Base-by-base conservation (phyloP, 2,888 invertebrate genomes). In the Mystacides longicornis region DNA sequence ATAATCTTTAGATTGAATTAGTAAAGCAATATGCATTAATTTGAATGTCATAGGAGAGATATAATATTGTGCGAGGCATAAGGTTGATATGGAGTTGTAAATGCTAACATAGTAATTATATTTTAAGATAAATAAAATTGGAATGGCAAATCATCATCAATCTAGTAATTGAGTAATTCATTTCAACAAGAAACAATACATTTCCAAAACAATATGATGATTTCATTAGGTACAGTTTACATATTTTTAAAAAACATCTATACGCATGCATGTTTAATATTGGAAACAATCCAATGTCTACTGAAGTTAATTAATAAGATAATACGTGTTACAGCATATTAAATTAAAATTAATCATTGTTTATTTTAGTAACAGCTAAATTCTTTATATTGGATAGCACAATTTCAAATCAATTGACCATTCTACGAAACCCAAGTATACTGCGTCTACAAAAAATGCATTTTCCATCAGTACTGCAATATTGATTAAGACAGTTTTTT, bases 131-230 rank as follows among this genome's bases (percentile, higher is more conserved):
- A n/a, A n/a, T n/a, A n/a, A n/a, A n/a, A 66, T 52, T 49, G 55
- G 55, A 58, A 55, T 51, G 52, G 56, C 59, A 56, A 56, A 59
- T 54, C 23, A 54, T 50, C 53, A 47, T 50, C 37, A 14, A 27
- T 54, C 37, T 37, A 37, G 16, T 14, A 37, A n/a, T 37, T 37
- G 16, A 3, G 4, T 46, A 14, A 23, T 54, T 57, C 23, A 33
- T 51, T 57, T 23, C 19, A 54, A 57, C 50, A 23, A 46, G 54
- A 58, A 59, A 54, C 54, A 45, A 45, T 33, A 56, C 56, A 56
- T 54, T 16, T 47, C 51, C 37, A 49, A 52, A 57, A 51, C 49
- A 27, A 54, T 47, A 45, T 54, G 27, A 45, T 43, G 42, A 21
- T 45, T 51, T 33, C 16, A 31, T 37, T 45, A 55, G 33, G 52